These are phyloP conservation scores for Cichladusa arquata DNA, from an alignment of 2,113 vertebrate genomes.

Conservation along the genomic window DNA sequence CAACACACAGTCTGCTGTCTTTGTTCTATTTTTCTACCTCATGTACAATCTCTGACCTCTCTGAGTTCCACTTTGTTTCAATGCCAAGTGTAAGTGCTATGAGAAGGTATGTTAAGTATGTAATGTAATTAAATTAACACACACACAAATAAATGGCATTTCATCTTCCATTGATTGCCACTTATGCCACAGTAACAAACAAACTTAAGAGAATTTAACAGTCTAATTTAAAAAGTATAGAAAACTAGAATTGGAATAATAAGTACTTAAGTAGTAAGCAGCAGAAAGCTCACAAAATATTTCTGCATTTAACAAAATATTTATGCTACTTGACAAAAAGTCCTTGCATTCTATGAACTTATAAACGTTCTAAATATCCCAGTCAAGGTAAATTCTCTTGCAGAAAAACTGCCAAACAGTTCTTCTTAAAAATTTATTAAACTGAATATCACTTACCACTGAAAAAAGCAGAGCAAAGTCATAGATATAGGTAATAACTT, in stretches of 20 bases:
- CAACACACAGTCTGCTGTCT: neutral
- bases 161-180: neutral
- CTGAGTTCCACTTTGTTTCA: neutral
- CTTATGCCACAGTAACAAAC: neutral
- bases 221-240: neutral
- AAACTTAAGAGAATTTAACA: neutral
- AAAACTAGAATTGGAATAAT: neutral
- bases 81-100: neutral
- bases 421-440: neutral
- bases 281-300: neutral
- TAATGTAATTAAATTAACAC: neutral
- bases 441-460: constrained; percentile 80
- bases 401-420: neutral
- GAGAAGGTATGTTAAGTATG: neutral
- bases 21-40: neutral
- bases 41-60: neutral
- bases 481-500: constrained; percentile 88
- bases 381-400: neutral
- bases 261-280: neutral
- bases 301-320: neutral
- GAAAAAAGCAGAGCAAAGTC: constrained; percentile 97
- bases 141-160: neutral
- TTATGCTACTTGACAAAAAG: neutral
- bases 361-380: neutral
- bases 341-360: neutral